Conservation (phyloP, 1,140 invertebrate species). For the Heterodera carotae region DNA sequence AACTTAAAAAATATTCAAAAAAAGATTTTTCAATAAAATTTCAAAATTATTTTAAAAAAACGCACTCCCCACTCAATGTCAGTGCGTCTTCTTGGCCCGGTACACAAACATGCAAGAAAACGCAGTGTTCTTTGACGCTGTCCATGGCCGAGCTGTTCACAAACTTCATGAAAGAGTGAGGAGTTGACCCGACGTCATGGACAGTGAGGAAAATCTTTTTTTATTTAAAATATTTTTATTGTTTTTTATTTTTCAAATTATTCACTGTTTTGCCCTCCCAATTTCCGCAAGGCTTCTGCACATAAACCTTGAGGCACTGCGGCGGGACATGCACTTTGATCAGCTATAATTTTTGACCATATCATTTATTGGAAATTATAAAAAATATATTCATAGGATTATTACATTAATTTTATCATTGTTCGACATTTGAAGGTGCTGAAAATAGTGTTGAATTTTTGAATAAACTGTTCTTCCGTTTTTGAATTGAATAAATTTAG, state of each 20-base stretch:
- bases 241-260: background rate
- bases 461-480: no score
- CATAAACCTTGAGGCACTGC: constrained; percentile 17
- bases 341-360: background rate
- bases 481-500: no score
- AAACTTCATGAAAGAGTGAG: constrained; percentile 11
- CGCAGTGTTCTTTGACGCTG: background rate
- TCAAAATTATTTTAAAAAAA: background rate
- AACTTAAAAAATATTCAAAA: background rate
- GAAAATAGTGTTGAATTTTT: no score
- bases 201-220: constrained; percentile 16
- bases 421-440: no score
- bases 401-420: no score
- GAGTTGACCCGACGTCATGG: constrained; percentile 7
- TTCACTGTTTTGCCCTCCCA: constrained; percentile 9
- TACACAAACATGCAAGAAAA: constrained; percentile 26
- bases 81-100: constrained; percentile 14
- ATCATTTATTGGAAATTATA: no score
- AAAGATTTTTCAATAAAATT: background rate
- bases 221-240: background rate
- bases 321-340: background rate
- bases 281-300: background rate
- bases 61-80: background rate
- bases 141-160: constrained; percentile 4
- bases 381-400: no score